Evolutionary conservation across 64 coral and sea anemone genomes (phyloP).

Genomic region (Cladopsammia gracilis): DNA sequence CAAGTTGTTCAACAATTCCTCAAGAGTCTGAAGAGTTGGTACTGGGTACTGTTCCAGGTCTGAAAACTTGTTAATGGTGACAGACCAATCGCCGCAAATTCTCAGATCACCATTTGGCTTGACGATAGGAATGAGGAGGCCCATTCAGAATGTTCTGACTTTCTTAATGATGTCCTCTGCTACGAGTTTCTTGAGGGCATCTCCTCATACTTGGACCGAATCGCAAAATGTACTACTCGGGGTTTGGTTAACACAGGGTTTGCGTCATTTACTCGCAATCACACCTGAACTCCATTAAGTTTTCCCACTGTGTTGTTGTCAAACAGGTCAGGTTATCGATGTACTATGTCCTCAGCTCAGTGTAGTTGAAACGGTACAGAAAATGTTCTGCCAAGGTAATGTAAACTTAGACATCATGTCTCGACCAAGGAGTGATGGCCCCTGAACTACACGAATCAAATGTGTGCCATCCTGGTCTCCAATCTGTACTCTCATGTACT

Average conservation of each 20-base stretch:
- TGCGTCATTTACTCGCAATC: slow-evolving; percentile 43
- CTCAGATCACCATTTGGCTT: slow-evolving; percentile 54
- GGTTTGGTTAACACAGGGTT: slow-evolving; percentile 74
- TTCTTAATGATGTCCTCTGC: slow-evolving; percentile 65
- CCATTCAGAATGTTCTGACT: slow-evolving; percentile 69
- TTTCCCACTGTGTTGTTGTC: slow-evolving; percentile 69
- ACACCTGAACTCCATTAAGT: slow-evolving; percentile 62
- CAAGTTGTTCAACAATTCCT: slow-evolving; percentile 42
- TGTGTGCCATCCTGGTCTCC: slow-evolving; percentile 51
- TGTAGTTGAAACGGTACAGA: slow-evolving; percentile 58
- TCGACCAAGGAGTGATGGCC: slow-evolving; percentile 56
- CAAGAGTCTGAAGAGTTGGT: slow-evolving; percentile 40
- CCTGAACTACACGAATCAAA: slow-evolving; percentile 19
- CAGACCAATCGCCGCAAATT: slow-evolving; percentile 66
- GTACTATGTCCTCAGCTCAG: slow-evolving; percentile 55
- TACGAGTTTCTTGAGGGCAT: slow-evolving; percentile 36
- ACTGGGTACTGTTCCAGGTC: slow-evolving; percentile 37
- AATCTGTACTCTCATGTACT: neutral
- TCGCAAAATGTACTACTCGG: neutral
- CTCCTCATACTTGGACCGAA: slow-evolving; percentile 19
- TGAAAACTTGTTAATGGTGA: slow-evolving; percentile 40
- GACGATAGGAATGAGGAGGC: slow-evolving; percentile 59
- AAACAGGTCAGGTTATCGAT: slow-evolving; percentile 50
- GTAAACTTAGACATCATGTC: slow-evolving; percentile 71
- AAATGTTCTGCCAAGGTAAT: slow-evolving; percentile 74